phyloP scores from a whole-genome alignment of 2,797 vertebrate genomes.

The Leptodactylus fallax region DNA sequence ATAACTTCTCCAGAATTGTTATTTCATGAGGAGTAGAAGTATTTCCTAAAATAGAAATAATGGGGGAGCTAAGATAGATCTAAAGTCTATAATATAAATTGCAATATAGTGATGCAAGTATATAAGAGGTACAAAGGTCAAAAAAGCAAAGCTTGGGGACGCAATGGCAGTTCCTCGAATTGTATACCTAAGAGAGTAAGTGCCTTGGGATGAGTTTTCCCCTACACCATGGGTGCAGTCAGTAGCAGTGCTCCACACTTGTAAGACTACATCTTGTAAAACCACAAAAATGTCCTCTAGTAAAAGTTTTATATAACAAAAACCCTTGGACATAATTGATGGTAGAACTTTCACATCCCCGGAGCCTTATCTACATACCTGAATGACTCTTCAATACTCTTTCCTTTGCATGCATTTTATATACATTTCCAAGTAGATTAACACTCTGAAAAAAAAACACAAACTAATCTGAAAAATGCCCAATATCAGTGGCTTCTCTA shows the following conservation, averaged over 20 bases:
- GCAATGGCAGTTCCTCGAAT: no score
- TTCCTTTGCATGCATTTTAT: constrained; percentile 26
- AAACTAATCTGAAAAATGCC: constrained; percentile 52
- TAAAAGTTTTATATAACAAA: background rate
- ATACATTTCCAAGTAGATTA: constrained; percentile 27
- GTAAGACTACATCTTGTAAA: background rate
- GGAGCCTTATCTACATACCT: background rate
- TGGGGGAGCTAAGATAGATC: no score
- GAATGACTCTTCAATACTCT: constrained; percentile 21
- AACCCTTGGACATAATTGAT: background rate
- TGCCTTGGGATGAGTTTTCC: no score
- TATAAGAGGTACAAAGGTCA: no score
- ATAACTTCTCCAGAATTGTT: no score
- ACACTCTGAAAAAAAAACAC: constrained; percentile 34
- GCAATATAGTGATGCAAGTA: no score
- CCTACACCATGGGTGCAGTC: no score
- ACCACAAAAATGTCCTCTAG: background rate
- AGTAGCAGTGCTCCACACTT: background rate
- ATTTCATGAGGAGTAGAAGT: no score
- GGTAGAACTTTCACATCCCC: background rate
- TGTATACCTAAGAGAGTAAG: no score
- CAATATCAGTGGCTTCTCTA: constrained; percentile 12
- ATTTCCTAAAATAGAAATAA: no score
- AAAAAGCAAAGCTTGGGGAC: no score
- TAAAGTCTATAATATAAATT: no score